These are phyloP conservation scores for Menura novaehollandiae DNA, from an alignment of 2,113 vertebrate genomes.

Conservation along the genomic window DNA sequence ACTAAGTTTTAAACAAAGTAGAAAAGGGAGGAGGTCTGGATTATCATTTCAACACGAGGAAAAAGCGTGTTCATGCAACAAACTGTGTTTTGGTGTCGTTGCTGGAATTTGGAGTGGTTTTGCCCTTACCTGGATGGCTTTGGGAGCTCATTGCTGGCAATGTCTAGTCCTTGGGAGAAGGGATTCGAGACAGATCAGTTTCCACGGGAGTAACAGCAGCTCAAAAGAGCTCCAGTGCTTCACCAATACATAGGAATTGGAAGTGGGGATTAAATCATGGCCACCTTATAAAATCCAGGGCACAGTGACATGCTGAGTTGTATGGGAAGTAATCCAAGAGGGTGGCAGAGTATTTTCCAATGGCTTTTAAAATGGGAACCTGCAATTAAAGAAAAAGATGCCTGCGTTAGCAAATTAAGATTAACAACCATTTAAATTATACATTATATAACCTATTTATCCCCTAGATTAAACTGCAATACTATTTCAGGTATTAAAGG, in stretches of 20 bases:
- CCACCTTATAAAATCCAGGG: slow-evolving; percentile 30
- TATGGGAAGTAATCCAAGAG: slow-evolving; percentile 45
- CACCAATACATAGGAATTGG: slow-evolving; percentile 39
- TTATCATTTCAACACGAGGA: fast-evolving
- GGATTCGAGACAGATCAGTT: background rate
- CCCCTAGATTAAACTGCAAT: background rate
- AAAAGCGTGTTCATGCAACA: background rate
- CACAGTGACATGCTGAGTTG: slow-evolving; percentile 41
- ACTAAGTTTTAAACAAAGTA: fast-evolving
- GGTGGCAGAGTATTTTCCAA: slow-evolving; percentile 29
- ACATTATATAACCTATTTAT: background rate
- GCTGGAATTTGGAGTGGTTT: background rate
- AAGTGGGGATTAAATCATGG: slow-evolving; percentile 12
- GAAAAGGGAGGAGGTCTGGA: background rate
- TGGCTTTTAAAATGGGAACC: slow-evolving; percentile 54
- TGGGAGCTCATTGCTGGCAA: slow-evolving; percentile 77
- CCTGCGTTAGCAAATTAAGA: background rate
- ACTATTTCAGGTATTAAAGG: background rate
- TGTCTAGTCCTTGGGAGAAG: slow-evolving; percentile 32
- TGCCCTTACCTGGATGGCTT: slow-evolving; percentile 76
- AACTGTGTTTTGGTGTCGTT: fast-evolving
- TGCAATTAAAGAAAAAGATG: slow-evolving; percentile 25
- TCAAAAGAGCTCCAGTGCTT: slow-evolving; percentile 41
- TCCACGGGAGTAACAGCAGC: background rate
- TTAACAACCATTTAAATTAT: background rate